Evolutionary conservation across 2,888 invertebrate genomes (phyloP).

Genomic region (Himalopsyche tibetana): DNA sequence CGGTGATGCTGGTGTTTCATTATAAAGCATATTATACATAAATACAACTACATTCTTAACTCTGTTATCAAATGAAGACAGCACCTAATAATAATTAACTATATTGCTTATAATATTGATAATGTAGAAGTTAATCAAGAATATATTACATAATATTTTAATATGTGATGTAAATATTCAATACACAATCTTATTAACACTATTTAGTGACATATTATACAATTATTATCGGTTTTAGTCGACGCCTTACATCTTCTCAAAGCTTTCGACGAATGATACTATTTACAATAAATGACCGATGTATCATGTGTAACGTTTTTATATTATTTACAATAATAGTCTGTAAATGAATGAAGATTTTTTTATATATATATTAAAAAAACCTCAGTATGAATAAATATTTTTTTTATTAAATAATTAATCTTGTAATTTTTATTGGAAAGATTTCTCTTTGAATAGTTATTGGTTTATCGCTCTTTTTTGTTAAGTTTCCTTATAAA

Average conservation of each 20-base stretch:
- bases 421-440: background rate
- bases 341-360: no score
- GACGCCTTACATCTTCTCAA: background rate
- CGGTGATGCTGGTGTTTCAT: no score
- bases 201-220: background rate
- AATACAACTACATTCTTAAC: no score
- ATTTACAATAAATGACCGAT: background rate
- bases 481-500: slow-evolving; percentile 23
- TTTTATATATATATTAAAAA: no score
- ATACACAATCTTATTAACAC: slow-evolving; percentile 20
- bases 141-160: no score
- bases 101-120: no score
- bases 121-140: no score
- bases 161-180: slow-evolving; percentile 22
- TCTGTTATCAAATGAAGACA: no score
- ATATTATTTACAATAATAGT: background rate
- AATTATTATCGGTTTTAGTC: slow-evolving; percentile 1
- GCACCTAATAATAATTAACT: no score
- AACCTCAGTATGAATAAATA: no score
- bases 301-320: background rate
- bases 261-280: background rate
- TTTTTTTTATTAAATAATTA: no score
- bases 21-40: no score
- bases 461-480: background rate
- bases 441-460: background rate